Evolutionary conservation across 2,888 invertebrate genomes (phyloP).

Genomic region (Pyrrhosoma nymphula): DNA sequence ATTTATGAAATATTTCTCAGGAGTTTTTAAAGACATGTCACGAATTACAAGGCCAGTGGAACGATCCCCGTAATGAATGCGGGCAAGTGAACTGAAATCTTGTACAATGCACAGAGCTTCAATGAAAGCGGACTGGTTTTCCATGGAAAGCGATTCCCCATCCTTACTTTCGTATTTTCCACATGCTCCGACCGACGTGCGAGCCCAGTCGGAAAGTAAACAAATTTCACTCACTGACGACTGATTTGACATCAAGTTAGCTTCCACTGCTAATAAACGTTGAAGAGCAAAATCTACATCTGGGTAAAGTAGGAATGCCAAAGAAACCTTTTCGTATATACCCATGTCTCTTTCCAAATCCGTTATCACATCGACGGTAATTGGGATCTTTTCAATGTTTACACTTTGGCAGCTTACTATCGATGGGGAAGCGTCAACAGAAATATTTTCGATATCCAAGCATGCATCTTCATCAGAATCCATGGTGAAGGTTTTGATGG

Average conservation of each 20-base stretch:
- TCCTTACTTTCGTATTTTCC: slow-evolving; percentile 77
- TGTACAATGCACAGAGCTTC: slow-evolving; percentile 80
- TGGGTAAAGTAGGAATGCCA: slow-evolving; percentile 70
- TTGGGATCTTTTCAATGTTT: slow-evolving; percentile 42
- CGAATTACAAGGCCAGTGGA: neutral
- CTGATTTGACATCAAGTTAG: slow-evolving; percentile 41
- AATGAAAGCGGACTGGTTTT: slow-evolving; percentile 75
- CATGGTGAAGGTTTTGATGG: neutral
- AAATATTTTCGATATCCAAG: neutral
- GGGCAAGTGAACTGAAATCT: slow-evolving; percentile 76
- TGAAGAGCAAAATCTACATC: slow-evolving; percentile 70
- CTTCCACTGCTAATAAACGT: slow-evolving; percentile 60
- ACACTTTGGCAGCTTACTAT: neutral
- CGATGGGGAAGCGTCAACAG: neutral
- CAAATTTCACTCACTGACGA: slow-evolving; percentile 48
- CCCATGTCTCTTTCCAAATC: slow-evolving; percentile 78
- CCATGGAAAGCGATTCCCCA: neutral
- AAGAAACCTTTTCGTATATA: slow-evolving; percentile 77
- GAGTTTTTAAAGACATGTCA: slow-evolving; percentile 9
- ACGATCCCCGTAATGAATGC: slow-evolving; percentile 76
- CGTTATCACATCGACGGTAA: slow-evolving; percentile 75
- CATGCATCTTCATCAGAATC: neutral
- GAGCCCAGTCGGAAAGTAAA: slow-evolving; percentile 70
- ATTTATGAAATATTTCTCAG: slow-evolving; percentile 70
- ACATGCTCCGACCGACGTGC: neutral